Evolutionary conservation across 2,797 vertebrate species (phyloP), one percentile per base, ranked within the genome.

Genomic region (Pseudotriccus pelzelni): DNA sequence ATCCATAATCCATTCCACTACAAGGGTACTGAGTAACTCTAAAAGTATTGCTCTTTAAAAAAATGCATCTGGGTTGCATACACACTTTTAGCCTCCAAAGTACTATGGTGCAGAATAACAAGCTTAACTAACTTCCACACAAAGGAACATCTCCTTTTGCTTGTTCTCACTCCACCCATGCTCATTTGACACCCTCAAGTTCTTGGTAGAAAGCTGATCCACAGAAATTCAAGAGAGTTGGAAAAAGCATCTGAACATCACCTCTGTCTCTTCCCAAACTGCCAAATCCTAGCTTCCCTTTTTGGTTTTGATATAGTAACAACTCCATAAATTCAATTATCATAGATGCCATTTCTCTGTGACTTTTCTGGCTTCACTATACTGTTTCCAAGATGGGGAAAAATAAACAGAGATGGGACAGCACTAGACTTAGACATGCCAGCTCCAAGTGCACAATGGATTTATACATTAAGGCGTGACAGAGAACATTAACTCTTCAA

Each of bases 161-260:
- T 58, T 64, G 18, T 37, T 89, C 32, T 73, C 43, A 66, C 8
- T 41, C 25, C 14, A 60, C 6, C 24, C n/a, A 43, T 7, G 10
- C 19, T 62, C 28, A 87, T 21, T 8, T 37, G 41, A 63, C 12
- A 69, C 5, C 4, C 9, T 24, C 4, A 32, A 17, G 15, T 36
- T 86, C 46, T 60, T 47, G 30, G 7, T 3, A 50, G 66, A 76
- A 64, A 73, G 32, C 6, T 60, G 47, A 73, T n/a, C 22, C 68
- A 79, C 0, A 74, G 21, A 82, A 55, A 60, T 46, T 39, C 22
- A 69, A 39, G 34, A 10, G 15, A 85, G 15, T 41, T 0, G 0
- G 17, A 86, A 9, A 68, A 93, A 49, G 9, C 16, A 64, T 16
- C 25, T 34, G 63, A 76, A 32, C 37, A 37, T 44, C 39, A 32